A percentile compares a stretch with the other conserved stretches of the same genome.
These are phyloP conservation scores for Sphaerodactylus townsendi DNA, from an alignment of 2,113 vertebrate genomes.

Conservation along the genomic window DNA sequence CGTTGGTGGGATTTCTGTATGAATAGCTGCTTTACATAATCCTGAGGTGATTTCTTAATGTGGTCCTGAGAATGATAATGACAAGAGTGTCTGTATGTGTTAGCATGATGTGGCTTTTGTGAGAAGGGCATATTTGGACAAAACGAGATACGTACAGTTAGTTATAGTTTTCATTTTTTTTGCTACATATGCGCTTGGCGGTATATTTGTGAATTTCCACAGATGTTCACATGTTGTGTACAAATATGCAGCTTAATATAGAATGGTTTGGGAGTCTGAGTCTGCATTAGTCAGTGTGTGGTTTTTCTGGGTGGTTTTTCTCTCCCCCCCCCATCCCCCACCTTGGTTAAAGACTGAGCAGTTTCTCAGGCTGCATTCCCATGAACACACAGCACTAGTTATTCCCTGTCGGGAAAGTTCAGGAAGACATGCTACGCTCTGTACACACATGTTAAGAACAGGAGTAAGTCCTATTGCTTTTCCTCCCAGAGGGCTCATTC, in stretches of 20 bases:
- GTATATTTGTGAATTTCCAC: background rate
- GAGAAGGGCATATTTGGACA: background rate
- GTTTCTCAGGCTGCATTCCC: background rate
- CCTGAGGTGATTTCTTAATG: conserved; percentile 15
- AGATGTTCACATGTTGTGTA: background rate
- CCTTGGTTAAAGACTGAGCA: background rate
- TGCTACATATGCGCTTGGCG: background rate
- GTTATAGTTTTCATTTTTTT: background rate
- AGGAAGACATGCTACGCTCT: background rate
- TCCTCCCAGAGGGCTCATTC: too few species aligned
- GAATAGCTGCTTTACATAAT: conserved; percentile 44
- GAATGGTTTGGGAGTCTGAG: background rate
- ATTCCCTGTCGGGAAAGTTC: too few species aligned
- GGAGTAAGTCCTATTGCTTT: background rate
- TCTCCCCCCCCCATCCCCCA: background rate
- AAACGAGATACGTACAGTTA: background rate
- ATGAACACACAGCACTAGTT: background rate
- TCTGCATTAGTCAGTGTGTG: background rate
- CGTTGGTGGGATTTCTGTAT: conserved; percentile 32
- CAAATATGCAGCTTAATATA: conserved; percentile 12
- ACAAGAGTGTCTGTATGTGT: background rate
- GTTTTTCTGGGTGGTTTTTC: background rate
- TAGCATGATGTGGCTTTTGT: too few species aligned
- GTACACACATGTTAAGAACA: background rate
- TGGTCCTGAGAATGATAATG: background rate